Evolutionary conservation across 2,797 vertebrate genomes (phyloP), one percentile per base, ranked within the genome.

Genomic region (Galago senegalensis): DNA sequence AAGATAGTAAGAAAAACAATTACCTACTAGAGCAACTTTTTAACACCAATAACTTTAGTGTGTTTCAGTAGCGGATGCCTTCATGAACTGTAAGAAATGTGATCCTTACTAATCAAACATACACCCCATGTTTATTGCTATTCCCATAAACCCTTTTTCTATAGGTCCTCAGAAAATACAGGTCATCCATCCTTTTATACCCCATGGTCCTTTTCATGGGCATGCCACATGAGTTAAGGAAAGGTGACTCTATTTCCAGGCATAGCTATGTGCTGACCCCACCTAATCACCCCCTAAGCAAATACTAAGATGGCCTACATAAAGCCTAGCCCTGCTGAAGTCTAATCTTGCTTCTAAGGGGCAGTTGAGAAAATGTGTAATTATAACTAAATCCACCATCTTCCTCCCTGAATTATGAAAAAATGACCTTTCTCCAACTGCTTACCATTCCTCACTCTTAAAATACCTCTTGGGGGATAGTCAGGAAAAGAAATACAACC

Each of bases 101-200:
- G 70, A 96, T 84, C 77, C 92, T 97, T 40, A 87, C 58, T 79
- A 83, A 91, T 60, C n/a, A 87, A 81, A 94, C 56, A 81, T 49
- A n/a, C 20, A 86, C 1, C 40, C 6, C 61, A 34, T 73, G 88
- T 93, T 89, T 69, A 92, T 53, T 87, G 67, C 61, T 81, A 16
- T 95, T 70, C 53, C 23, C 65, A 96, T 20, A 86, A 91, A 72
- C 7, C 21, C 75, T 88, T 2, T 81, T 91, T 83, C 40, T 70
- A 83, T 87, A 84, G 73, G 8, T 81, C 56, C 67, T 89, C 34
- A 49, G 27, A 43, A 43, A 43, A 7, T 43, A 43, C 1, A 43
- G 40, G 10, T 29, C 40, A 37, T 89, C 46, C 72, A 61, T 76
- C 84, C n/a, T 89, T 95, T 72, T 60, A 91, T 3, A 87, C 0